A percentile compares a stretch with the other conserved stretches of the same genome.
Conservation (phyloP, 2,888 invertebrate species). For the Bombylius major region DNA sequence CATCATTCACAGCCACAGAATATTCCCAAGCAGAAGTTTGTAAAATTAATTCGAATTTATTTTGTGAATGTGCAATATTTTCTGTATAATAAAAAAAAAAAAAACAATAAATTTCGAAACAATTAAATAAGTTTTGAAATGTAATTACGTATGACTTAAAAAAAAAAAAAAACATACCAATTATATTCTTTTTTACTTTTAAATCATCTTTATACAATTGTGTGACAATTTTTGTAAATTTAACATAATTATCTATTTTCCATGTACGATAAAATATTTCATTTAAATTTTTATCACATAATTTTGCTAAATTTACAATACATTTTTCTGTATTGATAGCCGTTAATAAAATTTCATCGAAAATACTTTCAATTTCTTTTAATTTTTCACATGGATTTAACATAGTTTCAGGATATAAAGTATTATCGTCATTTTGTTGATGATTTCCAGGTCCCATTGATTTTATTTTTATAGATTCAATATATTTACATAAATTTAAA, state of each 20-base stretch:
- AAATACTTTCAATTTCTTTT: constrained; percentile 24
- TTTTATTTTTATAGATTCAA: constrained; percentile 28
- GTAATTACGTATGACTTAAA: not conserved
- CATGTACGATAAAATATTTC: constrained; percentile 28
- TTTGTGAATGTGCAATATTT: constrained; percentile 26
- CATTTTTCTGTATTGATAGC: constrained; percentile 23
- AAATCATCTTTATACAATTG: constrained; percentile 24
- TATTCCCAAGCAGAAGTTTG: constrained; percentile 27
- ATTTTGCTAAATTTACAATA: constrained; percentile 21
- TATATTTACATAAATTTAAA: constrained; percentile 24
- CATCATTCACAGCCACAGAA: constrained; percentile 24
- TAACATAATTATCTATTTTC: constrained; percentile 23
- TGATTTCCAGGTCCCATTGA: constrained; percentile 16
- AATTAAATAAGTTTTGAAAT: no score
- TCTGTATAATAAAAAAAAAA: constrained; percentile 14
- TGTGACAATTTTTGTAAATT: constrained; percentile 20
- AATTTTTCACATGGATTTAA: constrained; percentile 25
- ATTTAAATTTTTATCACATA: constrained; percentile 18
- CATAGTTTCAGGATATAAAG: constrained; percentile 23
- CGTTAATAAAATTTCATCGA: constrained; percentile 24
- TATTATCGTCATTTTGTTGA: not conserved
- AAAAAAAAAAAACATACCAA: constrained; percentile 19
- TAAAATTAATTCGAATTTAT: constrained; percentile 22
- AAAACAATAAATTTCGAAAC: not conserved
- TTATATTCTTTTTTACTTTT: constrained; percentile 24